A percentile compares a stretch with the other conserved stretches of the same genome.
phyloP scores from a whole-genome alignment of 2,888 invertebrate genomes.

The Mellilla xanthometata region DNA sequence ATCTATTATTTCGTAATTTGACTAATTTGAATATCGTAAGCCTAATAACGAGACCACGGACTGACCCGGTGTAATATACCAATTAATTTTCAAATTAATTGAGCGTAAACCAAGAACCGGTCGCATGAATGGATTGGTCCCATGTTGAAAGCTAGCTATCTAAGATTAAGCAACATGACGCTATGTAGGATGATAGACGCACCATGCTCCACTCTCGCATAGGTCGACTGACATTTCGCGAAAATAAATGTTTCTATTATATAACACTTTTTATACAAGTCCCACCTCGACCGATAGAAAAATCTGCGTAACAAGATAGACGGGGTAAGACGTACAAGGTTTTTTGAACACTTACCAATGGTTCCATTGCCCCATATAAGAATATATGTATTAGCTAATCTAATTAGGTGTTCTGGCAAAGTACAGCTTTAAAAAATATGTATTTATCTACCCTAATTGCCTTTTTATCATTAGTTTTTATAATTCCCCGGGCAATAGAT shows the following conservation, averaged over 20 bases:
- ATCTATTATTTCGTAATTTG: constrained; percentile 47
- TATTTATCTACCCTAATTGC: too few species aligned
- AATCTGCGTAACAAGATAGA: too few species aligned
- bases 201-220: constrained; percentile 5
- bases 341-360: too few species aligned
- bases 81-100: constrained; percentile 75
- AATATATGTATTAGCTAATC: too few species aligned
- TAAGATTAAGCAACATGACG: constrained; percentile 65
- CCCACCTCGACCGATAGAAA: too few species aligned
- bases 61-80: constrained; percentile 60
- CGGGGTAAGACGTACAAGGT: too few species aligned
- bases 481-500: too few species aligned
- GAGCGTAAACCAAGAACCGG: constrained; percentile 65
- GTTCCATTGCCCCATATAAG: too few species aligned
- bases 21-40: constrained; percentile 52
- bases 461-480: too few species aligned
- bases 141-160: constrained; percentile 73
- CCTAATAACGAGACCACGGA: constrained; percentile 46
- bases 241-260: not conserved
- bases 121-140: constrained; percentile 56
- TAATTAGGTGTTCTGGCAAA: too few species aligned
- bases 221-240: constrained; percentile 6
- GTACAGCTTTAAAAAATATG: too few species aligned
- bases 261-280: too few species aligned
- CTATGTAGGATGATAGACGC: constrained; percentile 55